Conservation (phyloP, 2,797 vertebrate genomes). For the Phoebastria nigripes region DNA sequence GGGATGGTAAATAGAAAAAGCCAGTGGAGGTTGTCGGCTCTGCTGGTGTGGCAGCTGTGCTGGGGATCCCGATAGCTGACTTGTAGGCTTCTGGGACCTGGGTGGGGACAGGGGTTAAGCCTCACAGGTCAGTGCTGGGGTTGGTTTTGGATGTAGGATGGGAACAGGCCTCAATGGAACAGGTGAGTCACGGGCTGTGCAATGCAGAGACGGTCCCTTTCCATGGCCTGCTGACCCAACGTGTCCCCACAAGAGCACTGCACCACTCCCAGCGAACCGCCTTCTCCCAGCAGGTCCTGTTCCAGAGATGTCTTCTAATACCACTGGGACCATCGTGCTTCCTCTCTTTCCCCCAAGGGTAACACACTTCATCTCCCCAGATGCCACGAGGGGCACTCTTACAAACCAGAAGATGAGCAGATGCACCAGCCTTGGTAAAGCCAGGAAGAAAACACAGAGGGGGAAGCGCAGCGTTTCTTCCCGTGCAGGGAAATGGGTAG, state of each 20-base stretch:
- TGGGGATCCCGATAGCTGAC: background rate
- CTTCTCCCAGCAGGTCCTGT: background rate
- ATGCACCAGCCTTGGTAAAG: background rate
- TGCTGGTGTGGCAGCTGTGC: background rate
- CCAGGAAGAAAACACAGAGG: background rate
- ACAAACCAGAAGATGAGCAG: background rate
- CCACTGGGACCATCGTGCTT: background rate
- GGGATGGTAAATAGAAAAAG: background rate
- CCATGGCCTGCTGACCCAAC: background rate
- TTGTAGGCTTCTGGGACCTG: background rate
- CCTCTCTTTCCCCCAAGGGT: no score
- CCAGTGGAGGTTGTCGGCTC: background rate
- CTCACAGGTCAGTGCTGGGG: background rate
- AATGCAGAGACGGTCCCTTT: background rate
- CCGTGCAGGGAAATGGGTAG: rapidly evolving
- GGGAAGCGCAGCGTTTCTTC: background rate
- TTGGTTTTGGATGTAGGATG: background rate
- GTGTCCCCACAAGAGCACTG: rapidly evolving
- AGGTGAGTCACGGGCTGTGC: background rate
- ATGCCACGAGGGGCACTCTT: background rate
- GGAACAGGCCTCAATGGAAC: background rate
- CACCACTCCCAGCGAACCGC: rapidly evolving
- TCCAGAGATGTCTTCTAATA: background rate
- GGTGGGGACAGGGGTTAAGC: background rate
- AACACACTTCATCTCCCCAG: background rate